phyloP scores from a whole-genome alignment of 2,888 invertebrate species.

The Epistrophella euchroma region DNA sequence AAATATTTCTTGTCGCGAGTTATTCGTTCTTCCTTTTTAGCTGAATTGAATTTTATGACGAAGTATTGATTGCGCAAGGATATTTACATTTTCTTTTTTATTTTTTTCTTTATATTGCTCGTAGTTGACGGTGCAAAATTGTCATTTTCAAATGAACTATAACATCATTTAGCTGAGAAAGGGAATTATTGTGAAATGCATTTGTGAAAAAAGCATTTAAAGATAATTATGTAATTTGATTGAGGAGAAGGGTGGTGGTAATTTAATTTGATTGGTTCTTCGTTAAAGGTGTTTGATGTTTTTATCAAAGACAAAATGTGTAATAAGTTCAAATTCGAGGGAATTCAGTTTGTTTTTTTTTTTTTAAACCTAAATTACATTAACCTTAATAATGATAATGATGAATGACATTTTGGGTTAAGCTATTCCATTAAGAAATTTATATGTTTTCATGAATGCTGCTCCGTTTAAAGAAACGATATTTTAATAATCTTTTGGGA shows the following conservation, averaged over 20 bases:
- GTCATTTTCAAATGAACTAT: conserved; percentile 23
- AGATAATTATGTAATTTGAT: conserved; percentile 13
- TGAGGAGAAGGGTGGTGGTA: neutral
- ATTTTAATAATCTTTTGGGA: no score
- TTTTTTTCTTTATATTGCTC: neutral
- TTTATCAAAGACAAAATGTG: neutral
- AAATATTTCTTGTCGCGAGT: neutral
- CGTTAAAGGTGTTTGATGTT: neutral
- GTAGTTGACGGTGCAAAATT: conserved; percentile 37
- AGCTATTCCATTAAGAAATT: no score
- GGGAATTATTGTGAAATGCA: neutral
- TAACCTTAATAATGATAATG: no score
- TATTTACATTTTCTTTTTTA: neutral
- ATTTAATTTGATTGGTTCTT: neutral
- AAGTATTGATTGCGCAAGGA: conserved; percentile 53
- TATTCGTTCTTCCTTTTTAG: neutral
- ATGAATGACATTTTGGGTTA: no score
- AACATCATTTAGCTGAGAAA: conserved; percentile 8
- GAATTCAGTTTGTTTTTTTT: no score
- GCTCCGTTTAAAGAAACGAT: no score
- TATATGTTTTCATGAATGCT: no score
- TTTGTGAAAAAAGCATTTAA: conserved; percentile 2
- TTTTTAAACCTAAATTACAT: neutral
- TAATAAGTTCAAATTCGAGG: no score
- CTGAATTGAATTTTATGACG: conserved; percentile 50